Conservation (phyloP, 2,113 vertebrate genomes). For the Chaetodon auriga region DNA sequence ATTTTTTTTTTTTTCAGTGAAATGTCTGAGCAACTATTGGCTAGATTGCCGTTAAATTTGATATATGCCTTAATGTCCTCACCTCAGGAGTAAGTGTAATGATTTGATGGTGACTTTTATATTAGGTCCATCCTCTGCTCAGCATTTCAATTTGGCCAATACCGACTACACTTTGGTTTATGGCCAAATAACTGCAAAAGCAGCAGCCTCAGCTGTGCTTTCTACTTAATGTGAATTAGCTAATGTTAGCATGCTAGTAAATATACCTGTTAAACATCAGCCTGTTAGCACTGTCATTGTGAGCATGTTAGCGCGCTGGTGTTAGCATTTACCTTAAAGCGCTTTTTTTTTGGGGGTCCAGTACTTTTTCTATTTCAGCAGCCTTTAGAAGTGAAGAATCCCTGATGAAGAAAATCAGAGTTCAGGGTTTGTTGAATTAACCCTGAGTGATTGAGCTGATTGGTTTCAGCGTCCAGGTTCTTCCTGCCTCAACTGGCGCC, state of each 20-base stretch:
- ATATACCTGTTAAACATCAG: no score
- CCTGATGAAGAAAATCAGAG: neutral
- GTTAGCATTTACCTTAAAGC: no score
- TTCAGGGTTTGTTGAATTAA: constrained; percentile 18
- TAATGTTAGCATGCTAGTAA: no score
- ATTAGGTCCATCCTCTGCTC: neutral
- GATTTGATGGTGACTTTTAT: neutral
- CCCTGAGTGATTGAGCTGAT: constrained; percentile 28
- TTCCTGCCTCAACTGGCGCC: constrained; percentile 16
- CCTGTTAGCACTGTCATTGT: no score
- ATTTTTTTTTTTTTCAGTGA: neutral
- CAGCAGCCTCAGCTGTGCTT: no score
- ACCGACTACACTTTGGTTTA: no score
- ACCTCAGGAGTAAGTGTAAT: neutral
- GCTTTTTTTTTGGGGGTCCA: neutral
- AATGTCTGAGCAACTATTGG: neutral
- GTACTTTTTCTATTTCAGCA: neutral
- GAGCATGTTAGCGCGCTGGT: no score
- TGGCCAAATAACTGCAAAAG: neutral
- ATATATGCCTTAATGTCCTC: neutral
- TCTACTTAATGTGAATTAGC: no score
- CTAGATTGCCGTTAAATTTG: no score
- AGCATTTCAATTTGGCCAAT: neutral
- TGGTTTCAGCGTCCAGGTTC: constrained; percentile 18
- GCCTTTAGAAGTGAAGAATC: neutral